Conservation (phyloP, 2,113 vertebrate species). For the Marcusenius ussheri region DNA sequence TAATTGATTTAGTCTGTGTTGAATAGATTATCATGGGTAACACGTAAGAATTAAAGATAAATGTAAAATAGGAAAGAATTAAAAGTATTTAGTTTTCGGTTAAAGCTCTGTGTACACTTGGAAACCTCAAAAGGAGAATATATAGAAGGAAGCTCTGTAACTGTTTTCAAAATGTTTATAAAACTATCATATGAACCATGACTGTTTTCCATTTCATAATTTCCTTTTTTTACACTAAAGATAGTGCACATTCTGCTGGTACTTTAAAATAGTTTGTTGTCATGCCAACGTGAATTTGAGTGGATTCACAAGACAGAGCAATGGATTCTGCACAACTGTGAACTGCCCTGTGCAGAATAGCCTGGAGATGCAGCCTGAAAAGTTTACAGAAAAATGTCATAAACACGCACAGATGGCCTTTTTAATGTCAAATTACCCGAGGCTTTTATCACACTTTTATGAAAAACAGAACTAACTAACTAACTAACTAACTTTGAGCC, state of each 20-base stretch:
- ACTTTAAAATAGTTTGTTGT: conserved; percentile 3
- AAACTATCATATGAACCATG: neutral
- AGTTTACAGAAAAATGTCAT: neutral
- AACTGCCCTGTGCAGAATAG: neutral
- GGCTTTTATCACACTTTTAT: conserved; percentile 2
- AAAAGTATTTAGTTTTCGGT: neutral
- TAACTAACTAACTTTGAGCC: neutral
- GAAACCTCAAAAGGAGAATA: neutral
- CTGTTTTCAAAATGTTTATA: neutral
- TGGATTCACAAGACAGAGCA: neutral
- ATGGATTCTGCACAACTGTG: neutral
- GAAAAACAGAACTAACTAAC: neutral
- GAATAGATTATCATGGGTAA: neutral
- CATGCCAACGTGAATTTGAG: neutral
- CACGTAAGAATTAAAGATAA: neutral
- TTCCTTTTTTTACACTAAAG: neutral
- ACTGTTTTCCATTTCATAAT: neutral
- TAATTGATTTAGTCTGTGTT: neutral
- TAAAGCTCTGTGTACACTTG: neutral
- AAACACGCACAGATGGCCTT: neutral
- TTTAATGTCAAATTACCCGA: neutral
- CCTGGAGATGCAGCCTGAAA: neutral
- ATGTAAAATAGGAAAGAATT: neutral
- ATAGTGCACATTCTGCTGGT: neutral
- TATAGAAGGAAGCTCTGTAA: neutral